Base-by-base conservation (phyloP, 23 tunicate species). In the Corella eumyota region DNA sequence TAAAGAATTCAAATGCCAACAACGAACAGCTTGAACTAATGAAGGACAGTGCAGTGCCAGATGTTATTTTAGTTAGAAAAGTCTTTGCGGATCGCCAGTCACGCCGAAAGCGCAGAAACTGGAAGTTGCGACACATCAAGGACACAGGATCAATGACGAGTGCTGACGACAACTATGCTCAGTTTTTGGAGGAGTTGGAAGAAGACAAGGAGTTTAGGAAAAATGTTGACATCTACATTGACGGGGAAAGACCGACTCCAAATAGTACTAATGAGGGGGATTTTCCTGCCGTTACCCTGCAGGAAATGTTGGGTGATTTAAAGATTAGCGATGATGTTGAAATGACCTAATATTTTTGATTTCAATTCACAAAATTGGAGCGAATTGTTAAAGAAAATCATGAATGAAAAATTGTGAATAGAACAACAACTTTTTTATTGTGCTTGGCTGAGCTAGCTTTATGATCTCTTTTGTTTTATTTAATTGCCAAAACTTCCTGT, bases 231-330 rank as follows among this genome's bases (percentile, higher is more conserved):
- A 77, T 85, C 29, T 85, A 77, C 50, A 65, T 71, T 25, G 95
- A 78, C 71, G 34, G 26, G 65, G 24, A 0, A 32, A n/a, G n/a
- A n/a, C n/a, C n/a, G n/a, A 50, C 56, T 20, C 81, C 81, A 30
- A 35, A 65, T 1, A 72, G 69, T 40, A 69, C 80, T 22, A 76
- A 83, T 60, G 94, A 84, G 24, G 57, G 27, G 1, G 85, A 75
- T 5, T 69, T 45, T 60, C 95, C 95, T 15, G 45, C 65, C 11
- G 79, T 85, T n/a, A 61, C 95, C 1, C 70, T 85, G 24, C 70
- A 66, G 30, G 95, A 85, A 56, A 85, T 85, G 95, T 28, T 85
- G 45, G 79, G 77, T 50, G 95, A 85, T 71, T 64, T 85, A 22
- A 61, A 74, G 17, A 64, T 85, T 22, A 64, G 69, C 34, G 84